Conservation (phyloP, 2,888 invertebrate genomes). For the Carterocephalus palaemon region DNA sequence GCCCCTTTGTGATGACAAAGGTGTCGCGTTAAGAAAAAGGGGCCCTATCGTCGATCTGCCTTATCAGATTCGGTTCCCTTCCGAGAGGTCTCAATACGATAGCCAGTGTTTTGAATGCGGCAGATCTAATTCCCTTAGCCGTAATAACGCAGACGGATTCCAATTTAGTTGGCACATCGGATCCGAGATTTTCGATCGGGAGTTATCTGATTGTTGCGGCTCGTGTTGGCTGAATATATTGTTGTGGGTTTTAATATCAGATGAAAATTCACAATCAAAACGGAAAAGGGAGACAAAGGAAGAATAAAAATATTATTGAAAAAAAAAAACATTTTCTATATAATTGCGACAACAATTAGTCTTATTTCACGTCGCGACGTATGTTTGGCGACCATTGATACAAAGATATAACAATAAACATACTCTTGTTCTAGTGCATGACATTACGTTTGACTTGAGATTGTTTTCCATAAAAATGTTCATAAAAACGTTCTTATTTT, state of each 20-base stretch:
- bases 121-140: slow-evolving; percentile 73
- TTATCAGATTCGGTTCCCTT: slow-evolving; percentile 78
- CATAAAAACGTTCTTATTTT: no score
- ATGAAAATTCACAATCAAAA: slow-evolving; percentile 8
- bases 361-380: no score
- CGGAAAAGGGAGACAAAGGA: no score
- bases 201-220: slow-evolving; percentile 23
- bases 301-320: no score
- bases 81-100: slow-evolving; percentile 74
- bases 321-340: slow-evolving; percentile 4
- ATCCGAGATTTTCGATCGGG: slow-evolving; percentile 25
- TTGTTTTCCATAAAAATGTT: no score
- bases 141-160: slow-evolving; percentile 67
- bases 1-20: slow-evolving; percentile 77
- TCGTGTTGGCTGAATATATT: slow-evolving; percentile 41
- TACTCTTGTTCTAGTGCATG: no score
- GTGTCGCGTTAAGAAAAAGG: slow-evolving; percentile 78
- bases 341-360: no score
- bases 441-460: no score
- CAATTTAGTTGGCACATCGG: slow-evolving; percentile 61
- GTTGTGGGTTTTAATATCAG: slow-evolving; percentile 19
- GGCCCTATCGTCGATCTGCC: slow-evolving; percentile 74
- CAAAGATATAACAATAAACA: no score
- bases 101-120: slow-evolving; percentile 69
- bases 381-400: no score